Evolutionary conservation across 2,797 vertebrate genomes (phyloP), one percentile per base, ranked within the genome.

Genomic region (Pangasius sanitwongsei): DNA sequence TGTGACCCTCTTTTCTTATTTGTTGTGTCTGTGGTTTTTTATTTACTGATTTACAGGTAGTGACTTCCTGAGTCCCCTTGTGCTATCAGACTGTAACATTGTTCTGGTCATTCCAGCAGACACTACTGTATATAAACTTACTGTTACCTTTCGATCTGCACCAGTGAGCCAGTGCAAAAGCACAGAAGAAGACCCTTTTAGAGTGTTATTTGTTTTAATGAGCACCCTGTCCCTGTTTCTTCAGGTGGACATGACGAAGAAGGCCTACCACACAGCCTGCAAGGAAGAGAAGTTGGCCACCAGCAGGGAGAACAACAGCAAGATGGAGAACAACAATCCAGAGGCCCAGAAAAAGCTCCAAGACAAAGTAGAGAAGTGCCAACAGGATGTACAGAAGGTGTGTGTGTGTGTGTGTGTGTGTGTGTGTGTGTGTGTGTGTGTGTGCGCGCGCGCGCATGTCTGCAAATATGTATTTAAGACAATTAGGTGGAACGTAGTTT

Each of bases 291-390:
- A 99, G 81, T 92, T 98, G 89, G 98, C 99, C 59, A 90, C 96
- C 87, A 99, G 97, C 83, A 95, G 99, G 84, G 99, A 99, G 93
- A 97, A 92, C 81, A 98, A 96, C 89, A 97, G 98, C 95, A 99
- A 98, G 92, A 96, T 97, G 31, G 99, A 99, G 86, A 98, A 96
- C 67, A 97, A 97, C 70, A 99, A 98, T 93, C 97, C 98, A 0
- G 99, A 99, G 0, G 96, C 97, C 31, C 97, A 97, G 82, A 99
- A 98, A 95, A 99, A 99, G 92, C 94, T 99, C 23, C 98, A 99
- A 92, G 99, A 99, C 94, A 99, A 99, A 95, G 96, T 99, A 93
- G 98, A 99, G 92, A 99, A 97, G 89, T 98, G 97, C 95, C 99
- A 99, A 89, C 98, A 99, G 94, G 99, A 99, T 70, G 94, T 96